Evolutionary conservation across 2,113 vertebrate genomes (phyloP), one percentile per base, ranked within the genome.

Genomic region (Clupea harengus): DNA sequence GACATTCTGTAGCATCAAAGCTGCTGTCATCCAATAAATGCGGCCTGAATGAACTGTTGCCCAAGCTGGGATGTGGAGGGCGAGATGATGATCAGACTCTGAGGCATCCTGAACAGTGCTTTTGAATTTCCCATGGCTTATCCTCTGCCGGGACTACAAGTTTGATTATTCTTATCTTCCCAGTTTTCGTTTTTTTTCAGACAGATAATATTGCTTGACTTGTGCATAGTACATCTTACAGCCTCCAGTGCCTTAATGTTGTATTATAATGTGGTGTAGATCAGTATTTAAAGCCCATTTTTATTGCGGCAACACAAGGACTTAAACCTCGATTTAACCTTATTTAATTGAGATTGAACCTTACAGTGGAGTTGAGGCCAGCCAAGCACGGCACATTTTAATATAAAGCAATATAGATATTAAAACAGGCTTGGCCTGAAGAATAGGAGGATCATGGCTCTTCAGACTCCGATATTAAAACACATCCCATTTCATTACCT

Each of bases 401-500:
- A 83, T 83, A 83, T n/a, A 50, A 81, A 81, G 67, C 44, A 32
- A 88, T 86, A 57, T 85, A 60, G 28, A 81, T 72, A 88, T 82
- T 88, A 49, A 84, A 83, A 83, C 78, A 81, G 83, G 52, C 81
- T 84, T 88, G 82, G 52, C 88, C 91, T 91, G 54, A 88, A 89
- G 87, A 88, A 85, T 28, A 90, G 88, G 84, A 88, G 89, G 86
- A 89, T 85, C 60, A 91, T 89, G 86, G 32, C 82, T 78, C 39
- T 78, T 78, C 72, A 15, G 28, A 13, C 72, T 90, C 90, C 89
- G 85, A 92, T 92, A 92, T 93, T 93, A 92, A 92, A 92, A 92
- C 82, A 72, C 90, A 88, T 67, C 87, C 75, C 11, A 86, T 92
- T 94, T 93, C 91, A 94, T 93, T 93, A 91, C 82, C 81, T 5